Evolutionary conservation across 2,888 invertebrate species (phyloP), one percentile per base, ranked within the genome.

Genomic region (Baccha elongata): DNA sequence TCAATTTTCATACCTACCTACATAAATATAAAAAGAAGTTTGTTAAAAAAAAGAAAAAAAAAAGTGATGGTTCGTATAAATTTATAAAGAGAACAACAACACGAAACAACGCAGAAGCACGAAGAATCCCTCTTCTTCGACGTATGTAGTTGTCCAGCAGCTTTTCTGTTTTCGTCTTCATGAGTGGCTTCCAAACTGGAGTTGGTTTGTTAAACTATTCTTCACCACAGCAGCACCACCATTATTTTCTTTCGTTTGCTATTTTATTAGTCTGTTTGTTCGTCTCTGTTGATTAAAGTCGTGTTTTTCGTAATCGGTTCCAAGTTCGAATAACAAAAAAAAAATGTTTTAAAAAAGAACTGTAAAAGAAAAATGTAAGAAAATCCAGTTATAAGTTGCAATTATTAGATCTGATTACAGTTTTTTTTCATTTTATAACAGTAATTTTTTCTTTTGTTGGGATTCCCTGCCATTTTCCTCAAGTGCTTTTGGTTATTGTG

Each of bases 271-370:
- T 48, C 21, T 64, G 40, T 62, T 62, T 53, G 71, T 23, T 60
- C 44, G 44, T 68, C 44, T 52, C 26, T 29, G 62, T 58, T 74
- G 60, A 60, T 60, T 60, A 60, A 26, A 60, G 60, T 44, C 42
- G 60, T 44, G 44, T 60, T 42, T 55, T 55, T n/a, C 37, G 19
- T 44, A 19, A 1, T 32, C 26, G 8, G 44, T 44, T 48, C 29
- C 29, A 60, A 60, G 26, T 26, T 26, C 26, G 26, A 3, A 26
- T 44, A 6, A 10, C 19, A 29, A 40, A 40, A 13, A 40, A 58
- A 26, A 60, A 17, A 44, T 19, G 10, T 10, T 44, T 19, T 8
- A 1, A 44, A 44, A 17, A 44, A 40, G 44, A 40, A 44, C 60
- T 40, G 58, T 58, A 40, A 58, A 37, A 35, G 13, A 8, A 23